Percentiles rank a stretch among this genome's conserved stretches.
Evolutionary conservation across 1,140 invertebrate genomes (phyloP).

Genomic region (Drosophila lowei): DNA sequence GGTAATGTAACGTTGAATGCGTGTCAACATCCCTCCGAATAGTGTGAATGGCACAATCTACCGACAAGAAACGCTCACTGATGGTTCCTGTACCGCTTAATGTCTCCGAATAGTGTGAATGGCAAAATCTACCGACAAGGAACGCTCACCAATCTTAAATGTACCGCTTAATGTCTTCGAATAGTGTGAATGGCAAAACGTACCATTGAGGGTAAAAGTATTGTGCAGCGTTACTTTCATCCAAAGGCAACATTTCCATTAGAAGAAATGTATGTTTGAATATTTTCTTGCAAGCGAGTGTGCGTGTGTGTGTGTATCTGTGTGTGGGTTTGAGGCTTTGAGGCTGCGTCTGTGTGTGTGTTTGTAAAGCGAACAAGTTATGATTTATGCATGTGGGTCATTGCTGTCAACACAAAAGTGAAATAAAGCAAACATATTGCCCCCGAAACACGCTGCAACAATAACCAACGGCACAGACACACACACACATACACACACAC

Average conservation of each 20-base stretch:
- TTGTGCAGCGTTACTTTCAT: too few species aligned
- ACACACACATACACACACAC: neutral
- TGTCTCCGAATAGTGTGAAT: too few species aligned
- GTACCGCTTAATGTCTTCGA: too few species aligned
- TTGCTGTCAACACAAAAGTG: conserved; percentile 77
- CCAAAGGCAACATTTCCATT: neutral
- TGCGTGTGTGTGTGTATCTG: neutral
- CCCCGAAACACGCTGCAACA: conserved; percentile 41
- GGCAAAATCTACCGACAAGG: too few species aligned
- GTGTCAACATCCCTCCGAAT: too few species aligned
- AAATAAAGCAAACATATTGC: conserved; percentile 78
- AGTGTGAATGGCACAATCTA: too few species aligned
- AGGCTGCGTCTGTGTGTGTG: conserved; percentile 26
- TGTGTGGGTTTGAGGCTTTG: neutral
- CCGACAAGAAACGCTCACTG: too few species aligned
- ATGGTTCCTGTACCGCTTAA: too few species aligned
- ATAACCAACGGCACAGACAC: conserved; percentile 29
- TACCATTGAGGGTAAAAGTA: too few species aligned
- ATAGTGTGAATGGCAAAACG: too few species aligned
- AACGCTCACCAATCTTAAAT: too few species aligned
- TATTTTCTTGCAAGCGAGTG: neutral
- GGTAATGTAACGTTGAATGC: too few species aligned
- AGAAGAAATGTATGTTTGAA: conserved; percentile 20
- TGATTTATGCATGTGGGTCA: conserved; percentile 80
- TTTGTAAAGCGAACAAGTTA: conserved; percentile 62